These are phyloP conservation scores for Phoeniculus purpureus DNA, from an alignment of 2,797 vertebrate genomes.

Conservation along the genomic window DNA sequence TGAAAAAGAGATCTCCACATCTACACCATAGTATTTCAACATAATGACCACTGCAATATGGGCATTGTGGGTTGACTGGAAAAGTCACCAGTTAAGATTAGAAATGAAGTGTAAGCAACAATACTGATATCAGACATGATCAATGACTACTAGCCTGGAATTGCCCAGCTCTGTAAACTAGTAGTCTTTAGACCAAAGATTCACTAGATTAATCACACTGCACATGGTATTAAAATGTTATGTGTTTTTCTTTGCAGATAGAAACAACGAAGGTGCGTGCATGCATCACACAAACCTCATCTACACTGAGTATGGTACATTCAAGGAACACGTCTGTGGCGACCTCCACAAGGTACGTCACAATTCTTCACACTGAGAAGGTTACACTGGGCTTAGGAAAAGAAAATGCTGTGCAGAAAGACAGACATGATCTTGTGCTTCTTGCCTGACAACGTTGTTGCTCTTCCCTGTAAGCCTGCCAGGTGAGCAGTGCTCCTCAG, in stretches of 20 bases:
- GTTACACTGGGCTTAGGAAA: background rate
- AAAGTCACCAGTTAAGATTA: background rate
- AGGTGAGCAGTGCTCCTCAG: background rate
- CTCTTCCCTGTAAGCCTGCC: background rate
- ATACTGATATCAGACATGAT: background rate
- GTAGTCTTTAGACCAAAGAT: background rate
- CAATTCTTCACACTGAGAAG: background rate
- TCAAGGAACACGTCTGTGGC: no score
- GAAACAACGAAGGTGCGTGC: background rate
- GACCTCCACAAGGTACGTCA: background rate
- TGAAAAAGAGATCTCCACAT: background rate
- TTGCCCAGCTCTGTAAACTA: background rate
- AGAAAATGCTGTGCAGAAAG: background rate
- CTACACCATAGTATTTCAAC: background rate
- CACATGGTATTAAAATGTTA: background rate
- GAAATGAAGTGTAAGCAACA: background rate
- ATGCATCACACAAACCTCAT: background rate
- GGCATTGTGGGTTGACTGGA: background rate
- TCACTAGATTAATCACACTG: background rate
- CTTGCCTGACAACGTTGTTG: fast-evolving
- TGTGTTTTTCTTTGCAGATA: background rate
- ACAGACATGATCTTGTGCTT: background rate
- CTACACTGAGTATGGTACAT: background rate
- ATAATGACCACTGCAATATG: background rate
- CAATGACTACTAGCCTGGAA: background rate